Percentiles rank a stretch among this genome's conserved stretches.
Evolutionary conservation across 2,888 invertebrate species (phyloP).

Genomic region (Synergus japonicus): DNA sequence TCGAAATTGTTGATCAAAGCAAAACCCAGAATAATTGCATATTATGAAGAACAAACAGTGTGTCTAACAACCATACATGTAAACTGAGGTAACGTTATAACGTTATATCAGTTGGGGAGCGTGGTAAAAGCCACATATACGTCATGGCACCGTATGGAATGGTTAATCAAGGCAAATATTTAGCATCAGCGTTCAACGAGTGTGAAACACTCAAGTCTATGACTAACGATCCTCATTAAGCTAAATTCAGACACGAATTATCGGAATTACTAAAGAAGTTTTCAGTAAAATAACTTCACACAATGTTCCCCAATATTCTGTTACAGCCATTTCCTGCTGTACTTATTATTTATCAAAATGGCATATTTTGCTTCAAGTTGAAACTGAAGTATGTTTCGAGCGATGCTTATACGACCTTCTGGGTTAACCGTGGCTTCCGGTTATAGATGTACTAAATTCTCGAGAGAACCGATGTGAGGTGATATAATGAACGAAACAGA

Average conservation of each 20-base stretch:
- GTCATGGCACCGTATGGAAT: conserved; percentile 42
- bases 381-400: neutral
- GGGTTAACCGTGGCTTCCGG: conserved; percentile 2
- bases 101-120: neutral
- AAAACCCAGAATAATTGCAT: neutral
- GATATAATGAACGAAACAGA: conserved; percentile 32
- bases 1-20: neutral
- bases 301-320: neutral
- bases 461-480: conserved; percentile 15
- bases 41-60: conserved; percentile 19
- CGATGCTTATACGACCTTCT: neutral
- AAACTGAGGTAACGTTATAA: conserved; percentile 21
- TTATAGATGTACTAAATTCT: conserved; percentile 29
- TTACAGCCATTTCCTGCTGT: neutral
- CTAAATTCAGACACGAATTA: neutral
- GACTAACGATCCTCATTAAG: conserved; percentile 19
- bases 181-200: conserved; percentile 44
- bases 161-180: conserved; percentile 61
- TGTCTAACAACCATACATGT: conserved; percentile 18
- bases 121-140: conserved; percentile 7
- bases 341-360: neutral
- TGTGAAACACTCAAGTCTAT: conserved; percentile 23
- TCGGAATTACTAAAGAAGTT: neutral
- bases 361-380: neutral
- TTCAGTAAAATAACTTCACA: neutral